These are phyloP conservation scores for Bothrops jararaca DNA, from an alignment of 2,113 vertebrate genomes.

Conservation along the genomic window DNA sequence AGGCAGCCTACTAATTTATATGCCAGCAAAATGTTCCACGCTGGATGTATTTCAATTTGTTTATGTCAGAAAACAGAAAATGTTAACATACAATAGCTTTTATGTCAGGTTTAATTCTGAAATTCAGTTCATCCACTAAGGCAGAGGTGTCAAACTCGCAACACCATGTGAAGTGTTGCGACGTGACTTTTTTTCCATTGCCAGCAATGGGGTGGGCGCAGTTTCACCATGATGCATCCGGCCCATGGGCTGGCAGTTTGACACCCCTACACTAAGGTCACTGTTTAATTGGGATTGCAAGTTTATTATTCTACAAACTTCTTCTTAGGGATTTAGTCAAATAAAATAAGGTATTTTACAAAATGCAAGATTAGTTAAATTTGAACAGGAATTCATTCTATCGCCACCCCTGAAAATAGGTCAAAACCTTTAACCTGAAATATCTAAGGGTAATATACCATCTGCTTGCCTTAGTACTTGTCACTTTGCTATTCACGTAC, in stretches of 20 bases:
- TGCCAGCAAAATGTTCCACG: neutral
- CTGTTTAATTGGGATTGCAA: slow-evolving; percentile 2
- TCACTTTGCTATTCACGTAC: neutral
- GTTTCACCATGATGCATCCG: too few relatives aligned
- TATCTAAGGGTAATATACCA: slow-evolving; percentile 61
- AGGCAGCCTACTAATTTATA: neutral
- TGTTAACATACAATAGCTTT: slow-evolving; percentile 33
- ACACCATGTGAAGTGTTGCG: too few relatives aligned
- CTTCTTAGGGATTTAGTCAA: slow-evolving; percentile 18
- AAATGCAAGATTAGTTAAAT: slow-evolving; percentile 23
- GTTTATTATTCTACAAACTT: slow-evolving; percentile 21
- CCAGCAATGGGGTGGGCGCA: too few relatives aligned
- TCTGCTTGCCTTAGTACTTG: slow-evolving; percentile 61
- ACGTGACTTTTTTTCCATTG: too few relatives aligned
- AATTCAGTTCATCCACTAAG: neutral
- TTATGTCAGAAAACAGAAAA: slow-evolving; percentile 44
- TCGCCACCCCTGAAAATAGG: slow-evolving; percentile 27
- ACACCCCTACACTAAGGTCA: neutral
- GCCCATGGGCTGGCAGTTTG: too few relatives aligned
- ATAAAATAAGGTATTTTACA: slow-evolving; percentile 45
- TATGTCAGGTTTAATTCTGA: slow-evolving; percentile 45
- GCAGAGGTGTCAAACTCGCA: neutral
- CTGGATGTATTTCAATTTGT: slow-evolving; percentile 21
- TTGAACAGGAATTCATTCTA: slow-evolving; percentile 40
- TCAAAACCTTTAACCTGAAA: slow-evolving; percentile 23